These are phyloP conservation scores for Gymnorhina tibicen DNA, from an alignment of 2,113 vertebrate species.

Conservation along the genomic window DNA sequence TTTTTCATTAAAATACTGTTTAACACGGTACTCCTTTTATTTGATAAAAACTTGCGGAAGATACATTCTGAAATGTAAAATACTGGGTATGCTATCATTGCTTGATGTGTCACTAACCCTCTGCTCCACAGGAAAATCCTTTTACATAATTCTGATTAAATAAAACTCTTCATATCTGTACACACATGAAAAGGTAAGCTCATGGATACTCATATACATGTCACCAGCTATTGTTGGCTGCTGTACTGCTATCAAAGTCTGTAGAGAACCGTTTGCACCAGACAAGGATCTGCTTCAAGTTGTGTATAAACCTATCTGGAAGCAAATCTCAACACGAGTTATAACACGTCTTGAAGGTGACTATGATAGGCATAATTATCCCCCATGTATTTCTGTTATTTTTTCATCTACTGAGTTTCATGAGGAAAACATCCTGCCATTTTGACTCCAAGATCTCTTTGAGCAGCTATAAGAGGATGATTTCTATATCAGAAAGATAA, in stretches of 20 bases:
- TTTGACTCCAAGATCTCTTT: not conserved
- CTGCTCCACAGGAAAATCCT: not conserved
- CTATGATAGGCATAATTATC: not conserved
- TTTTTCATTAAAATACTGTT: constrained; percentile 6
- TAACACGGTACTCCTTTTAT: not conserved
- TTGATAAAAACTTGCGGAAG: not conserved
- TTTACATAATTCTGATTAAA: not conserved
- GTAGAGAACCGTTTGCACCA: not conserved
- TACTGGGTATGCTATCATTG: not conserved
- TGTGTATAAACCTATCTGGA: not conserved
- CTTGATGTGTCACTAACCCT: not conserved
- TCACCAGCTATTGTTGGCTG: not conserved
- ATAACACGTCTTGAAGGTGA: not conserved
- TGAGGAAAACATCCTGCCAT: not conserved
- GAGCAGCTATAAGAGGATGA: not conserved
- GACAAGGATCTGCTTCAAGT: not conserved
- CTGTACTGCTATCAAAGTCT: not conserved
- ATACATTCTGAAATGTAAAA: not conserved
- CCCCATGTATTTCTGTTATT: not conserved
- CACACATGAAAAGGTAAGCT: not conserved
- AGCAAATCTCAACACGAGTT: not conserved
- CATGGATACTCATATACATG: not conserved
- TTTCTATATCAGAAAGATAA: not conserved
- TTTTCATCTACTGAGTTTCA: not conserved
- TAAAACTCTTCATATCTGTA: not conserved